Conservation (phyloP, 2,888 invertebrate genomes). For the Biston betularia region DNA sequence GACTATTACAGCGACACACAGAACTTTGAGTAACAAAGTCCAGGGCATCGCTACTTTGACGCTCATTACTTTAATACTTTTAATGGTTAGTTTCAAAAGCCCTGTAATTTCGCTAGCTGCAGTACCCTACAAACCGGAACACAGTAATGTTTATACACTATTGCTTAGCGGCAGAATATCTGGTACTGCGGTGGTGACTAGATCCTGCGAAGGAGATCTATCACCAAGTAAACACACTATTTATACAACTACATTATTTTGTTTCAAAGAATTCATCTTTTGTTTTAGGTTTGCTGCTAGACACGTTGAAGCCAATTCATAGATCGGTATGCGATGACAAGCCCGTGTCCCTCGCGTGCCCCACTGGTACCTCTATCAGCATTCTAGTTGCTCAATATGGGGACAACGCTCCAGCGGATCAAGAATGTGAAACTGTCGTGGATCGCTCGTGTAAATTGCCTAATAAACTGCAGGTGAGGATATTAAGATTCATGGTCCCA, state of each 20-base stretch:
- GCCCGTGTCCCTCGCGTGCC: slow-evolving; percentile 93
- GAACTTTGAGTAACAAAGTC: no score
- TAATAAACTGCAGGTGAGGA: slow-evolving; percentile 56
- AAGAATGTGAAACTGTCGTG: slow-evolving; percentile 61
- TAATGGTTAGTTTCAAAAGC: no score
- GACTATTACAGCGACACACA: no score
- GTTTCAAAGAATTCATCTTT: not conserved
- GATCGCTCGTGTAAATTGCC: slow-evolving; percentile 49
- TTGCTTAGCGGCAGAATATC: no score
- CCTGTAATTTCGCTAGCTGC: no score
- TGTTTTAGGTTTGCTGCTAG: slow-evolving; percentile 92
- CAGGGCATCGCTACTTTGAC: no score
- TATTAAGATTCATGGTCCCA: not conserved
- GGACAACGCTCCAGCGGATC: slow-evolving; percentile 80
- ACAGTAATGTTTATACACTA: no score
- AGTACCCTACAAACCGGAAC: no score
- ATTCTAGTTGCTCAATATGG: slow-evolving; percentile 96
- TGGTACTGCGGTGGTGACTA: no score
- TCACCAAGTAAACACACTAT: no score
- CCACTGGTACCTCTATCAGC: slow-evolving; percentile 96
- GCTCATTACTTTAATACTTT: no score
- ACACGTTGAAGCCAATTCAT: slow-evolving; percentile 95
- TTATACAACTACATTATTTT: not conserved
- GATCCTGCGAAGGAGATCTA: no score
- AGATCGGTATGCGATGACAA: slow-evolving; percentile 96